Percentiles rank a stretch among this genome's conserved stretches.
Conservation (phyloP, 1,140 invertebrate genomes). For the Oryzaephilus surinamensis region DNA sequence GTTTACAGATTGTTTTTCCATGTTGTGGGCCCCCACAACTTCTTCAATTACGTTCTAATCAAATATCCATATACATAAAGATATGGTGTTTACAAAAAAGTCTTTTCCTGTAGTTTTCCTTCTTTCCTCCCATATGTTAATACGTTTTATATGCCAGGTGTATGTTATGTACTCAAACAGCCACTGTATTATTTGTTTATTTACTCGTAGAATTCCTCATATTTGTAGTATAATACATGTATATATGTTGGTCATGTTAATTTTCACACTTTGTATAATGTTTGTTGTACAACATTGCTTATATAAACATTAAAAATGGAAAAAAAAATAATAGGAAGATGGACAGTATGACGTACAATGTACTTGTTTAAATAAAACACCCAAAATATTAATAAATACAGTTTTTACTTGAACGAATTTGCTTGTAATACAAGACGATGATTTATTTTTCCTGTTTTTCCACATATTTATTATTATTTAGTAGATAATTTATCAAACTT, state of each 20-base stretch:
- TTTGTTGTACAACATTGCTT: conserved; percentile 23
- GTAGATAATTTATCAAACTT: too few relatives aligned
- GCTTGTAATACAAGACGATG: conserved; percentile 3
- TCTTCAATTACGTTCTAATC: neutral
- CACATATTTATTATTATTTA: too few relatives aligned
- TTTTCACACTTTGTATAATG: conserved; percentile 25
- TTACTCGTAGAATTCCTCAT: conserved; percentile 17
- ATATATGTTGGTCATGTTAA: conserved; percentile 25
- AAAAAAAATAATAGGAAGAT: too few relatives aligned
- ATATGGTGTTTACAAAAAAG: neutral
- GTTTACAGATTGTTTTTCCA: too few relatives aligned
- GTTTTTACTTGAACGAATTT: conserved; percentile 4
- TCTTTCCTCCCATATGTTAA: too few relatives aligned
- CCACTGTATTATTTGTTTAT: conserved; percentile 22
- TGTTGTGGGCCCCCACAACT: too few relatives aligned
- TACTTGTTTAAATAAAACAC: too few relatives aligned
- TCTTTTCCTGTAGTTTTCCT: too few relatives aligned
- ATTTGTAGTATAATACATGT: too few relatives aligned
- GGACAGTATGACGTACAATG: too few relatives aligned
- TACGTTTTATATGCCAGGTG: conserved; percentile 15
- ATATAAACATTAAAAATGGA: conserved; percentile 17
- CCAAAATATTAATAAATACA: neutral
- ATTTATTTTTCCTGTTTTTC: neutral
- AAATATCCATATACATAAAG: neutral
- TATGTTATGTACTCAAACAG: too few relatives aligned